Evolutionary conservation across 2,888 invertebrate species (phyloP), one percentile per base, ranked within the genome.

Genomic region (Amitus sp.): DNA sequence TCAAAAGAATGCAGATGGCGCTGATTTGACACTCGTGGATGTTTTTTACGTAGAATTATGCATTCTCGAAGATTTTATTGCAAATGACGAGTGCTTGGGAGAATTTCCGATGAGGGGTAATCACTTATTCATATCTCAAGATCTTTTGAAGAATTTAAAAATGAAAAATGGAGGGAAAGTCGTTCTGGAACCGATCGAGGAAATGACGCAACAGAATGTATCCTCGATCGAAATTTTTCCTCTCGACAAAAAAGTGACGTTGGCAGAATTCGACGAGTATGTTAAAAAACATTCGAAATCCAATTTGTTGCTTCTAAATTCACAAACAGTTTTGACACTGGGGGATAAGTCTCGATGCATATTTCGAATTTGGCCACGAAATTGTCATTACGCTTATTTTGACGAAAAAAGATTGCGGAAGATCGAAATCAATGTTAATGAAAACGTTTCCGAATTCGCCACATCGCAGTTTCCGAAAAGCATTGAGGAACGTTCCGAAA

Each of bases 161-260:
- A 72, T 88, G 57, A 84, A 85, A 34, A 82, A 85, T 59, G 89
- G 90, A 7, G 82, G 83, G 43, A 87, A 86, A 80, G 82, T 88
- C 3, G 80, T 85, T 30, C 76, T 90, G 18, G 56, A 65, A 34
- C 40, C 51, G n/a, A n/a, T 84, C 3, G 81, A 82, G 1, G 77
- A 70, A n/a, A 72, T 83, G n/a, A 5, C 30, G 1, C 79, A 80
- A 2, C 79, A 82, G 61, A 83, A 84, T 0, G 82, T 83, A 34
- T 83, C 85, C 2, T 66, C 70, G 17, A 83, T 86, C 65, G 85
- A 87, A 73, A 80, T 90, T 43, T 73, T 84, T 3, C 83, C 85
- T 0, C 50, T 57, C 12, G 49, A 50, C 12, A 53, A 51, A 1
- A 40, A 56, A 1, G 62, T 73, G 51, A 74, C 65, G 60, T 68